A percentile compares a stretch with the other conserved stretches of the same genome.
Evolutionary conservation across 2,888 invertebrate genomes (phyloP).

Genomic region (Therioaphis trifolii): DNA sequence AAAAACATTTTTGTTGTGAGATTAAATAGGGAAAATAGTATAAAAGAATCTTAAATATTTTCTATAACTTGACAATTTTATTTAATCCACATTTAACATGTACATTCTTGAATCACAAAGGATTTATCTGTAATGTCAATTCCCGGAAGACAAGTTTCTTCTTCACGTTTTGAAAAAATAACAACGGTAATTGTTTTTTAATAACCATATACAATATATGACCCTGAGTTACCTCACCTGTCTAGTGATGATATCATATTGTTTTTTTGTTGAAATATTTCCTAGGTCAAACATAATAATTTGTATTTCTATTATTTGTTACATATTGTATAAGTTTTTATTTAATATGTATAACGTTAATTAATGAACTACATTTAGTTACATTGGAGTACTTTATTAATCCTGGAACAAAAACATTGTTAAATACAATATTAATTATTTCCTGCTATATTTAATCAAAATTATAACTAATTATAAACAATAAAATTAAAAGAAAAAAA

Average conservation of each 20-base stretch:
- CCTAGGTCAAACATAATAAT: conserved; percentile 51
- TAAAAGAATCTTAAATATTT: no score
- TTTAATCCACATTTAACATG: not conserved
- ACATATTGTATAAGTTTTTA: no score
- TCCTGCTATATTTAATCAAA: no score
- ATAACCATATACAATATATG: conserved; percentile 36
- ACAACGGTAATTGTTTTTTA: conserved; percentile 48
- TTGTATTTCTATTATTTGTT: conserved; percentile 25
- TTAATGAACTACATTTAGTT: not conserved
- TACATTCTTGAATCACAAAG: not conserved
- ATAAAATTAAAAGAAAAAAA: no score
- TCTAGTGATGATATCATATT: conserved; percentile 43
- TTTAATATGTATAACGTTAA: not conserved
- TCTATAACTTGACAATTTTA: no score
- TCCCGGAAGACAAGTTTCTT: conserved; percentile 36
- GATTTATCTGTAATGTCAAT: not conserved
- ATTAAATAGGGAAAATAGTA: no score
- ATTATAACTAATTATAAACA: no score
- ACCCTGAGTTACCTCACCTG: conserved; percentile 44
- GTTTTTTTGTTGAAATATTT: conserved; percentile 44
- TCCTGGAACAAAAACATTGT: not conserved
- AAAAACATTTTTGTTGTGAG: no score
- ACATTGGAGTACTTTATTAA: not conserved
- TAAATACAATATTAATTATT: not conserved
- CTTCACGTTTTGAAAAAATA: conserved; percentile 31